Evolutionary conservation across 2,797 vertebrate species (phyloP), one percentile per base, ranked within the genome.

Genomic region (Glyptemys insculpta): DNA sequence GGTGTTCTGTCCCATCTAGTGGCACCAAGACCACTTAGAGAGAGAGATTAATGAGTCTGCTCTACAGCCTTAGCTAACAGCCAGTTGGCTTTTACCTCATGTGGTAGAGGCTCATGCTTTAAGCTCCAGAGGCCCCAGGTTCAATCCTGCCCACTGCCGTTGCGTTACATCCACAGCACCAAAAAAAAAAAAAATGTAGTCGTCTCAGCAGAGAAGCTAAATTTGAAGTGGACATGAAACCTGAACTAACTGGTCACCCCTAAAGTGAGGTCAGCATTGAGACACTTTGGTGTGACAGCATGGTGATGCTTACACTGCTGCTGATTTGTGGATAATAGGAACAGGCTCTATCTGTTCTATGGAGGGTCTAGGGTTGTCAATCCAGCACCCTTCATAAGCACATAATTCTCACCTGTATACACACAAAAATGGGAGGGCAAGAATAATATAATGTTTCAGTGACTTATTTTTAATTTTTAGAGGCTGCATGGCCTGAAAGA

Each of bases 321-420:
- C 52, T 89, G 15, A 23, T 54, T 4, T 0, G 0, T 1, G 19
- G 76, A 81, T 86, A 50, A 31, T 88, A 95, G 93, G 80, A 94
- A 92, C 84, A 93, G 90, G 19, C 57, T 94, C n/a, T 6, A 4
- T 80, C 50, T 49, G 31, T 85, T 86, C 81, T 84, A 18, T 78
- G 78, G n/a, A 41, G 89, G 94, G 34, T 21, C 92, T 81, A 49
- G 52, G 0, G 44, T 92, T 92, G 95, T 95, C 91, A 92, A 81
- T 68, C 44, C 65, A 83, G 79, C 49, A 72, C 56, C 76, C 89
- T 92, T 96, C 92, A 95, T 23, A 96, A 90, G 88, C 68, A 78
- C 21, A 50, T 68, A 34, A 52, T 52, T 94, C 59, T 92, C 92
- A 90, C 76, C n/a, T 87, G 31, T 54, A 88, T n/a, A 41, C 49